These are phyloP conservation scores for Sinosuthora webbiana DNA, from an alignment of 2,113 vertebrate species.

Conservation along the genomic window DNA sequence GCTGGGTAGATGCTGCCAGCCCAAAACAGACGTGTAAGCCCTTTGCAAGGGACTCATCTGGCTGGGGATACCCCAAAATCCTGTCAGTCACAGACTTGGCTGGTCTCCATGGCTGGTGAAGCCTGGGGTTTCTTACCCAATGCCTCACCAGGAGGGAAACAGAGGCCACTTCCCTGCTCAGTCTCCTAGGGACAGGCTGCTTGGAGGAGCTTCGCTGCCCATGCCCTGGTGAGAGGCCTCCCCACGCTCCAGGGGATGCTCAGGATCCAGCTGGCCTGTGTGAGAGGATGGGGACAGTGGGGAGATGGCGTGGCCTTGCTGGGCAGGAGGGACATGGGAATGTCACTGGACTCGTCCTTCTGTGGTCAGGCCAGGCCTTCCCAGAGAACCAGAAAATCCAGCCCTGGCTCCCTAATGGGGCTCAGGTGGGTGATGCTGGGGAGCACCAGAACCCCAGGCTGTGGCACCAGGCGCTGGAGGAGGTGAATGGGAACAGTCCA, in stretches of 20 bases:
- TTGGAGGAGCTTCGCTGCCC: background rate
- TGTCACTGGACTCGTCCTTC: background rate
- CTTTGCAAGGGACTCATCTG: background rate
- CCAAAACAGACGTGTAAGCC: background rate
- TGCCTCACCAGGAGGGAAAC: background rate
- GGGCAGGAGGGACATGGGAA: background rate
- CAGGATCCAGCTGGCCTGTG: rapidly evolving
- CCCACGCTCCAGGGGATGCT: background rate
- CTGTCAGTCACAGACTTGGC: background rate
- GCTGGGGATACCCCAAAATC: background rate
- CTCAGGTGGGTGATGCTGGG: background rate
- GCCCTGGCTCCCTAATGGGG: background rate
- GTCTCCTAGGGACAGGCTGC: background rate
- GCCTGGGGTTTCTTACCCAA: background rate
- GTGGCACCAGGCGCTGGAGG: rapidly evolving
- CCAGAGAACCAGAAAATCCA: constrained; percentile 48
- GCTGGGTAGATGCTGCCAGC: background rate
- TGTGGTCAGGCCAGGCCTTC: background rate
- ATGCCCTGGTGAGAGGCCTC: background rate
- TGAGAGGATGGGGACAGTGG: rapidly evolving
- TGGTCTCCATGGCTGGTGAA: background rate
- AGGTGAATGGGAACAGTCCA: background rate
- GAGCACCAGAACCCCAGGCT: background rate
- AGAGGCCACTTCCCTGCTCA: background rate
- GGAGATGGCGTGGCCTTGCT: rapidly evolving